Evolutionary conservation across 2,797 vertebrate species (phyloP).

Genomic region (Cyclopterus lumpus): DNA sequence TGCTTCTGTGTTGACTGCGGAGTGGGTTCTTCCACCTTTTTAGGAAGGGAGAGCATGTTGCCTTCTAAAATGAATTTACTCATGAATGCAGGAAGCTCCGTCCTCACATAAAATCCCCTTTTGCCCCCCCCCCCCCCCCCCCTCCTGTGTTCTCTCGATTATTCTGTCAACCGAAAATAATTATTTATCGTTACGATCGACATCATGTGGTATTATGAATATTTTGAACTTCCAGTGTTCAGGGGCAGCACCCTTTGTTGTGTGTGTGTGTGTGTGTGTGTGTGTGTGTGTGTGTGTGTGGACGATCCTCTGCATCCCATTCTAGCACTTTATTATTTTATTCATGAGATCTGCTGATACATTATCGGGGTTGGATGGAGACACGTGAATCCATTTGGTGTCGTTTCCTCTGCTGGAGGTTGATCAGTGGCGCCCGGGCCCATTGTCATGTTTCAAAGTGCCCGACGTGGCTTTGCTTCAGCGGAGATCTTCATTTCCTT

Average conservation of each 20-base stretch:
- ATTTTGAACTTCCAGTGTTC: slow-evolving; percentile 29
- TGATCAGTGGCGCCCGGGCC: slow-evolving; percentile 36
- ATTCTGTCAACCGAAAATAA: slow-evolving; percentile 59
- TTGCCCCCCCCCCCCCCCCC: not conserved
- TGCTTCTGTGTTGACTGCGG: slow-evolving; percentile 9
- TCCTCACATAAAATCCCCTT: slow-evolving; percentile 13
- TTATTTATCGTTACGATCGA: slow-evolving; percentile 42
- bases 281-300: slow-evolving; percentile 15
- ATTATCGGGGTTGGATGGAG: slow-evolving; percentile 48
- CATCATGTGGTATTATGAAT: slow-evolving; percentile 25
- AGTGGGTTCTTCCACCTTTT: slow-evolving; percentile 6
- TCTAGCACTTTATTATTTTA: slow-evolving; percentile 58
- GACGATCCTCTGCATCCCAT: slow-evolving; percentile 44
- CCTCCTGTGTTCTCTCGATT: slow-evolving; percentile 42
- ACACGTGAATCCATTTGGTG: slow-evolving; percentile 44
- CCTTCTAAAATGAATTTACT: slow-evolving; percentile 55
- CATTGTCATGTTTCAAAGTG: slow-evolving; percentile 51
- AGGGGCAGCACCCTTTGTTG: slow-evolving; percentile 10
- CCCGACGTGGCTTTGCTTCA: slow-evolving; percentile 50
- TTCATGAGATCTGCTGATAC: slow-evolving; percentile 66
- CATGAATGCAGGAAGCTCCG: slow-evolving; percentile 4
- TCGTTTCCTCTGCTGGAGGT: slow-evolving; percentile 26
- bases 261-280: slow-evolving; percentile 6
- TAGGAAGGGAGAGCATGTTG: slow-evolving; percentile 30
- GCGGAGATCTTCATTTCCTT: slow-evolving; percentile 59